Base-by-base conservation (phyloP, 1,140 invertebrate genomes). In the Choristoneura fumiferana region DNA sequence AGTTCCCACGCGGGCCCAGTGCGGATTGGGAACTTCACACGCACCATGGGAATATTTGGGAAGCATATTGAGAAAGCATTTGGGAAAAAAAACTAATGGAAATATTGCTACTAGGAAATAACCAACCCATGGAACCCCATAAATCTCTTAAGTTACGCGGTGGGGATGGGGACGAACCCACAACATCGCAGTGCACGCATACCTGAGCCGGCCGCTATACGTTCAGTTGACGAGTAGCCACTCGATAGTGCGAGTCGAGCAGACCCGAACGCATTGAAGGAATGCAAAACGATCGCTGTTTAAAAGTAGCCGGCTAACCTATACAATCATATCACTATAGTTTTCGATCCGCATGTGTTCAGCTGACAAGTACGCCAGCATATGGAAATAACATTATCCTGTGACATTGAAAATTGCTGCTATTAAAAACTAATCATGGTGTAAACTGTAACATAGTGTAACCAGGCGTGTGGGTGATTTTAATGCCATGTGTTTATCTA, bases 361-460 rank as follows among this genome's bases (percentile, higher is more conserved):
- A 6, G 22, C 22, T 29, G 2, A 6, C 22, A 29, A 29, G 22
- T 22, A 10, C 10, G 8, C 9, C n/a, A 6, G 43, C 43, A 49
- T 29, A 49, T 49, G 43, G 43, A 49, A 49, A 22, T 15, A 45
- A 18, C 15, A 22, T 18, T 45, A 45, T 17, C 15, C 40, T 6
- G n/a, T 22, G 2, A 45, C 40, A n/a, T 29, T 12, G n/a, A 12
- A 10, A 22, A 5, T n/a, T 49, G 8, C 4, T 12, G 14, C 22
- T 17, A 33, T 49, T 49, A 49, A 49, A 49, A 49, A 49, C 12
- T 22, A 29, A 49, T 49, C n/a, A 49, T 49, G 29, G 17, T 49
- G 22, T 49, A 49, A 5, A 4, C n/a, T 12, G n/a, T 49, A 22
- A 12, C 43, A 13, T 15, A 22, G 29, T 22, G 43, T 49, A 43